A percentile compares a stretch with the other conserved stretches of the same genome.
phyloP scores from a whole-genome alignment of 2,888 invertebrate species.

The Danaus chrysippus region DNA sequence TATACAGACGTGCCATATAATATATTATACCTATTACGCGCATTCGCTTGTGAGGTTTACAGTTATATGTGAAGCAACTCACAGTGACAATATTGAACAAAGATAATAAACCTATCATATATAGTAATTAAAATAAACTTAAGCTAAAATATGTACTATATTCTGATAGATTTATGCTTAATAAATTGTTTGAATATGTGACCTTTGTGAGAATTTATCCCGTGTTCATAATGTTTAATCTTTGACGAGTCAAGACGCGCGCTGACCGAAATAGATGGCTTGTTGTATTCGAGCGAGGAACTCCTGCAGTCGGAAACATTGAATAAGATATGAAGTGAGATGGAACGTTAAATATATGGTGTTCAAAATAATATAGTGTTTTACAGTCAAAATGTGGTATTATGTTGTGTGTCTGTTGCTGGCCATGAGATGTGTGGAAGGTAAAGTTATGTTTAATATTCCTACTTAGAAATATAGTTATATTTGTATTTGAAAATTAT shows the following conservation, averaged over 20 bases:
- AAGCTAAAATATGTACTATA: no score
- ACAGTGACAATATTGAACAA: no score
- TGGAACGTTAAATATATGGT: constrained; percentile 32
- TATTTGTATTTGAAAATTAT: no score
- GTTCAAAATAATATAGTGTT: constrained; percentile 22
- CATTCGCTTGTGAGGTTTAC: not conserved
- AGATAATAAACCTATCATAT: no score
- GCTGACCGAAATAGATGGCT: constrained; percentile 68
- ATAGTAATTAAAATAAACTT: no score
- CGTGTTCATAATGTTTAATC: constrained; percentile 38
- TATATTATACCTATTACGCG: not conserved
- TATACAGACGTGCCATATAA: constrained; percentile 21
- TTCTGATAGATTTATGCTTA: no score
- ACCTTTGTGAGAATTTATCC: no score
- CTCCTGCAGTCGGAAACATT: constrained; percentile 42
- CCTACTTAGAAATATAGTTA: no score
- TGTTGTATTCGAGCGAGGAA: constrained; percentile 41
- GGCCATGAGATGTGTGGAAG: constrained; percentile 33
- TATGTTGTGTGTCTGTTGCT: constrained; percentile 35
- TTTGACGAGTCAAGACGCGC: constrained; percentile 62
- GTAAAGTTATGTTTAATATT: constrained; percentile 34
- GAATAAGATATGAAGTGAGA: constrained; percentile 34
- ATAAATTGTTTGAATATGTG: no score
- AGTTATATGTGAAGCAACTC: no score
- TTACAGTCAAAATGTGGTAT: constrained; percentile 40